phyloP scores from a whole-genome alignment of 2,888 invertebrate species.

The Drosophila phalerata region DNA sequence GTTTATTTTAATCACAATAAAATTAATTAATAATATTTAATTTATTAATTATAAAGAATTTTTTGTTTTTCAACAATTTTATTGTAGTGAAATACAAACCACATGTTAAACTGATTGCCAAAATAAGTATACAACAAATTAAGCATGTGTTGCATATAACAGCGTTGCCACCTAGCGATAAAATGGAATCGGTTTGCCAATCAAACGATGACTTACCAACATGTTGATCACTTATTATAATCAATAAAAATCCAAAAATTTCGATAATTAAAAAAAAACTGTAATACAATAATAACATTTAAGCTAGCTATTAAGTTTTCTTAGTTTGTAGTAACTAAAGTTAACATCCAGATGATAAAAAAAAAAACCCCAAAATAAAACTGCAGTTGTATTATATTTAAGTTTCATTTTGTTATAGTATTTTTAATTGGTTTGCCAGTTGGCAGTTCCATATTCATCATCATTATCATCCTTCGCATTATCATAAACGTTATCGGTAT shows the following conservation, averaged over 20 bases:
- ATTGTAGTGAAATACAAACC: too few relatives aligned
- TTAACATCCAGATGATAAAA: neutral
- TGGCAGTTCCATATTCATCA: constrained; percentile 46
- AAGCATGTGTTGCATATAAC: too few relatives aligned
- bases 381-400: constrained; percentile 43
- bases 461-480: constrained; percentile 25
- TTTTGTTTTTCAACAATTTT: too few relatives aligned
- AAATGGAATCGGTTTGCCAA: neutral
- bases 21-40: too few relatives aligned
- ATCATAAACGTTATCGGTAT: constrained; percentile 38
- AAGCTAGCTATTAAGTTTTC: neutral
- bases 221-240: neutral
- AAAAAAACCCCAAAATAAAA: constrained; percentile 26
- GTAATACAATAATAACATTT: too few relatives aligned
- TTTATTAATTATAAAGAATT: too few relatives aligned
- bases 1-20: too few relatives aligned
- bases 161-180: neutral
- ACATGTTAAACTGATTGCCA: too few relatives aligned
- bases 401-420: constrained; percentile 53
- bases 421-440: constrained; percentile 50
- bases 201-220: neutral
- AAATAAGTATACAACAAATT: too few relatives aligned
- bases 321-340: neutral
- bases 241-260: neutral
- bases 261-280: neutral